A percentile compares a stretch with the other conserved stretches of the same genome.
phyloP scores from a whole-genome alignment of 2,113 vertebrate species.

The Picathartes gymnocephalus region DNA sequence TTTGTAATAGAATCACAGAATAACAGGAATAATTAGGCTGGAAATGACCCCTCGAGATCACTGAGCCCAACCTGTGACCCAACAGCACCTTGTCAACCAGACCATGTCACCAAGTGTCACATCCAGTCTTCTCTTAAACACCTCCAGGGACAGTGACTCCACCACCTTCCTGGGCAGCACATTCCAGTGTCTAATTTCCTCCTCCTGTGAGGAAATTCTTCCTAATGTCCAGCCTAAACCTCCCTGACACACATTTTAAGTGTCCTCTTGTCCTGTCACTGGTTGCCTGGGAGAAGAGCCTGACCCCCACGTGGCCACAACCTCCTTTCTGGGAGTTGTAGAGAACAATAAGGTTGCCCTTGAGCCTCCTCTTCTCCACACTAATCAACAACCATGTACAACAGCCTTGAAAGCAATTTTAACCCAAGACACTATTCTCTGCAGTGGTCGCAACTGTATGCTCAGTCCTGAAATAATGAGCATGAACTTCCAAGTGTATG shows the following conservation, averaged over 20 bases:
- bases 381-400: background rate
- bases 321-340: background rate
- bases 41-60: background rate
- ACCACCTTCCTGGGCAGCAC: background rate
- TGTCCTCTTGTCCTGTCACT: background rate
- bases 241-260: background rate
- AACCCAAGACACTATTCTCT: background rate
- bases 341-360: background rate
- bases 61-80: background rate
- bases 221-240: background rate
- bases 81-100: background rate
- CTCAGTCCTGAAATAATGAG: constrained; percentile 28
- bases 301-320: background rate
- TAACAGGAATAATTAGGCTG: background rate
- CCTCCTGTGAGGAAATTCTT: background rate
- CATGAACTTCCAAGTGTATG: background rate
- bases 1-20: background rate
- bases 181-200: background rate
- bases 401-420: background rate
- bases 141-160: background rate
- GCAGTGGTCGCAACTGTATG: background rate
- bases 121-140: background rate
- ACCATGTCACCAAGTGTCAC: background rate
- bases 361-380: background rate
- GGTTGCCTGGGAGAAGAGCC: background rate